These are phyloP conservation scores for Rachycentron canadum DNA, from an alignment of 2,797 vertebrate genomes.

Conservation along the genomic window DNA sequence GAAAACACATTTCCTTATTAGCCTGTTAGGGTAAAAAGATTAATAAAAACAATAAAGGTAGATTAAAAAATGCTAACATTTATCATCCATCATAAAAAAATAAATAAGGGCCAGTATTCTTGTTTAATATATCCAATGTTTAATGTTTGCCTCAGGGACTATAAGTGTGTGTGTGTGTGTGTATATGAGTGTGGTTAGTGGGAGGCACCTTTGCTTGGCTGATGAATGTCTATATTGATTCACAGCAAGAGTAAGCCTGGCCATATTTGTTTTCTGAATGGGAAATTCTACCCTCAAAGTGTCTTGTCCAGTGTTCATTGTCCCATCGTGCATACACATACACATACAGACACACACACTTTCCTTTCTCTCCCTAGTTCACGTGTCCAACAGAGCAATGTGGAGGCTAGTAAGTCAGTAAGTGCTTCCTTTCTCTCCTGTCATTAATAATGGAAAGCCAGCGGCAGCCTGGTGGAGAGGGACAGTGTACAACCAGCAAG, in stretches of 20 bases:
- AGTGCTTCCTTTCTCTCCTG: constrained; percentile 67
- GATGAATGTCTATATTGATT: constrained; percentile 69
- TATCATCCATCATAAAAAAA: neutral
- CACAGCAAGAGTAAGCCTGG: constrained; percentile 27
- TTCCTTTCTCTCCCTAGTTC: constrained; percentile 21
- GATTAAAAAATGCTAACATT: neutral
- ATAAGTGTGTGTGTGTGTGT: constrained; percentile 15
- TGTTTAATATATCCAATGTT: constrained; percentile 15
- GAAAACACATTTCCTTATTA: constrained; percentile 44
- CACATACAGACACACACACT: neutral
- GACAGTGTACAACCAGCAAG: constrained; percentile 28
- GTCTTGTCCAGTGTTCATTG: constrained; percentile 39
- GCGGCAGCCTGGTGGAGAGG: constrained; percentile 51
- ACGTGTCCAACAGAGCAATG: constrained; percentile 48
- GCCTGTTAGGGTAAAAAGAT: constrained; percentile 14
- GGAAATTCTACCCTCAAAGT: constrained; percentile 60
- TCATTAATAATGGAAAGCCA: constrained; percentile 78
- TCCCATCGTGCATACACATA: constrained; percentile 12
- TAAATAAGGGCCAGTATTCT: neutral
- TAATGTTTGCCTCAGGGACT: neutral
- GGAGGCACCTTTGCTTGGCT: constrained; percentile 42
- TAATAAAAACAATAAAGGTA: constrained; percentile 11
- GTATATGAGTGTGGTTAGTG: constrained; percentile 24
- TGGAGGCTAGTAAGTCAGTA: constrained; percentile 65
- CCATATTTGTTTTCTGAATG: constrained; percentile 75